These are phyloP conservation scores for Athene cunicularia DNA, from an alignment of 2,113 vertebrate species.

Conservation along the genomic window DNA sequence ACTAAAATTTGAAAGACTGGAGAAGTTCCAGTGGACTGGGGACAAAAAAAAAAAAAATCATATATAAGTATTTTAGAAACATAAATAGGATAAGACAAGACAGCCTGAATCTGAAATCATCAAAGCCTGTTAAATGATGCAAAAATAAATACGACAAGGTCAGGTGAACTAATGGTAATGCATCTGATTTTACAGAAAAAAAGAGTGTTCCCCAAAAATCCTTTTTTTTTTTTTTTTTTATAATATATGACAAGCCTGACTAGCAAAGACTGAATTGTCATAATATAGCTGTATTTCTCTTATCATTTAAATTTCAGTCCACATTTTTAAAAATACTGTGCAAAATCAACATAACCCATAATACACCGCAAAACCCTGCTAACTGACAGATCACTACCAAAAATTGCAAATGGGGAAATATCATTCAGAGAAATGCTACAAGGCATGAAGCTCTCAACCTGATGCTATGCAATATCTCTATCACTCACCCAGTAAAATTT, in stretches of 20 bases:
- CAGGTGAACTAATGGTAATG: background rate
- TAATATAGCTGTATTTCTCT: background rate
- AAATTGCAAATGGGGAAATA: background rate
- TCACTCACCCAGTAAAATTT: background rate
- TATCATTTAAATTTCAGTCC: background rate
- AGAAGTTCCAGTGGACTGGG: background rate
- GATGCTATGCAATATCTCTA: background rate
- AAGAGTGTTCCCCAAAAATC: background rate
- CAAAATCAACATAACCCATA: background rate
- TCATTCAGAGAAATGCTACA: background rate
- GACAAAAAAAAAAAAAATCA: background rate
- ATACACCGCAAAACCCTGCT: background rate
- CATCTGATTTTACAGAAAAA: background rate
- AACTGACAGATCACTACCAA: background rate
- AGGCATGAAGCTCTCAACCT: background rate
- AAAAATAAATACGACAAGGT: background rate
- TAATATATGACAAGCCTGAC: background rate
- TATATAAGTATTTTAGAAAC: background rate
- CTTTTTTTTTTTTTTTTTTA: background rate
- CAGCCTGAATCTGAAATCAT: background rate
- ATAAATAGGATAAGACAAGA: background rate
- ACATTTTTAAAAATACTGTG: background rate
- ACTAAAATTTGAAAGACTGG: background rate
- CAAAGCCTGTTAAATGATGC: background rate
- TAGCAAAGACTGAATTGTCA: background rate